Base-by-base conservation (phyloP, 2,888 invertebrate genomes). In the Encarsia formosa region DNA sequence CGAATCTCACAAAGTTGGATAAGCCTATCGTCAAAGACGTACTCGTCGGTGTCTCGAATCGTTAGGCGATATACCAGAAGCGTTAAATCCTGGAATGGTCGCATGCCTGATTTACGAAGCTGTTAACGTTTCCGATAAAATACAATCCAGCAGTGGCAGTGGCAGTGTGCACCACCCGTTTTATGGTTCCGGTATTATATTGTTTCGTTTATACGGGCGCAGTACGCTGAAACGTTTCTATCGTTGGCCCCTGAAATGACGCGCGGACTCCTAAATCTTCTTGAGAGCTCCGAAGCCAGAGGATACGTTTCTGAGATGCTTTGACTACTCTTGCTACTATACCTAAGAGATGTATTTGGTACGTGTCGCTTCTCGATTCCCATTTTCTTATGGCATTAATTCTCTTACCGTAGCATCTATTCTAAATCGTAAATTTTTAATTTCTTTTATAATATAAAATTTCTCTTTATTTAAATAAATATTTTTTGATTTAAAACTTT, bases 61-160 rank as follows among this genome's bases (percentile, higher is more conserved):
- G 63, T 59, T 59, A 58, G 59, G 59, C 63, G 60, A 61, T 62
- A 62, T n/a, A 61, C 61, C 58, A 42, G 43, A 34, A 44, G 24
- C 50, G 52, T 50, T 56, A 60, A 65, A 65, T 54, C 59, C 58
- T 57, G 26, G 63, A 69, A 67, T 61, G 61, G 64, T 60, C 62
- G 57, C 52, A 56, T 63, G 64, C 55, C 63, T 68, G 68, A 69
- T 69, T 67, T 68, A 67, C 61, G 64, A 61, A 65, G 65, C 64
- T 62, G 66, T 69, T 67, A 68, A 71, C 64, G 68, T 67, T 64
- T 66, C 65, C 69, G 67, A 70, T 71, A 68, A 69, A 70, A 69
- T 67, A 69, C 65, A 65, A 65, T 63, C 62, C 53, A 53, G 22
- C 40, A 35, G 38, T 58, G 48, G 31, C 43, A 31, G 34, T 26